Conservation (phyloP, 1,140 invertebrate species). For the Ceratosolen solmsi region DNA sequence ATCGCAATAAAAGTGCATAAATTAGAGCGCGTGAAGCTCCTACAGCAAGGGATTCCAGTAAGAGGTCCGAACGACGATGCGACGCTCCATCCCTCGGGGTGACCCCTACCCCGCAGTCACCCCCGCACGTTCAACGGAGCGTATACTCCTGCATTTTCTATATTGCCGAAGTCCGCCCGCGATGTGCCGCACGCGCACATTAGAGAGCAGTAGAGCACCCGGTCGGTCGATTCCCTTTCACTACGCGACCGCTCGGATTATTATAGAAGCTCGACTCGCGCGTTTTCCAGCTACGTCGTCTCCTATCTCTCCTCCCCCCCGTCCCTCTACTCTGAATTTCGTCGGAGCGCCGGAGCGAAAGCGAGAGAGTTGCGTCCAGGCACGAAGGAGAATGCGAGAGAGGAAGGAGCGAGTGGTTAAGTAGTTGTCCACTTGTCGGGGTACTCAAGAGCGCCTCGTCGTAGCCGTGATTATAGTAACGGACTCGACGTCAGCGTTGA, state of each 20-base stretch:
- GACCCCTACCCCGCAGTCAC: not conserved
- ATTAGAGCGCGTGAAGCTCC: too few relatives aligned
- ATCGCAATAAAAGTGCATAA: too few relatives aligned
- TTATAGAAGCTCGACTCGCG: conserved; percentile 25
- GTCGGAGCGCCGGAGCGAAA: not conserved
- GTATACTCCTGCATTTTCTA: conserved; percentile 31
- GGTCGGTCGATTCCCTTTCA: conserved; percentile 48
- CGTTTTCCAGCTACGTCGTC: not conserved
- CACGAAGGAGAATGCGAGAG: not conserved
- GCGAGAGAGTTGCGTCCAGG: not conserved
- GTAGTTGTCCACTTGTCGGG: conserved; percentile 39
- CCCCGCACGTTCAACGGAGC: not conserved
- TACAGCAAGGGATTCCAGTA: too few relatives aligned
- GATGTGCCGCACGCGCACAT: not conserved
- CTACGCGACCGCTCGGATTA: conserved; percentile 34
- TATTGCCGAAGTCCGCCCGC: conserved; percentile 3
- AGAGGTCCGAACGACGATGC: too few relatives aligned
- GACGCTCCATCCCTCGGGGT: too few relatives aligned
- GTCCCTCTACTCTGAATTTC: not conserved
- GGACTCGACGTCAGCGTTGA: conserved; percentile 23
- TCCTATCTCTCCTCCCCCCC: conserved; percentile 1
- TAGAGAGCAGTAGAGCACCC: conserved; percentile 47
- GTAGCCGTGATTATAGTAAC: conserved; percentile 41
- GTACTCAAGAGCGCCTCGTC: not conserved
- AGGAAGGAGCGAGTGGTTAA: not conserved